phyloP scores from a whole-genome alignment of 2,797 vertebrate species.

The Poliocrania exsul region DNA sequence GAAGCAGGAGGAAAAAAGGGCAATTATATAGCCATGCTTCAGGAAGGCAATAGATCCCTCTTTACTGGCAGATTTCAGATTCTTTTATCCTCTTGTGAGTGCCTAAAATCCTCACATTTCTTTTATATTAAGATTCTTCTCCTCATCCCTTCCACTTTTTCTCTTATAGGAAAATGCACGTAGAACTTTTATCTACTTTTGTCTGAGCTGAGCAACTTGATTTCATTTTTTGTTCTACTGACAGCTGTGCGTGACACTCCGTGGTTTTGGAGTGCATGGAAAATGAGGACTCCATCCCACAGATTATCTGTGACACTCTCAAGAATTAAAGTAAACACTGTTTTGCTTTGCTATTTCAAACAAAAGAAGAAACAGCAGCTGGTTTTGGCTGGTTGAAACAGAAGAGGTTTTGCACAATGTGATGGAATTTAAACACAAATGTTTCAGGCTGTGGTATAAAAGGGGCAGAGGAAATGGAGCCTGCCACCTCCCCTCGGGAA shows the following conservation, averaged over 20 bases:
- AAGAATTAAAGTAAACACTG: slow-evolving; percentile 53
- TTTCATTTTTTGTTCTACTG: slow-evolving; percentile 6
- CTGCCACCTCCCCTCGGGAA: background rate
- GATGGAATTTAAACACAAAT: slow-evolving; percentile 37
- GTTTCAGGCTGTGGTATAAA: background rate
- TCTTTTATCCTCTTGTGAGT: slow-evolving; percentile 62
- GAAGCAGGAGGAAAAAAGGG: background rate
- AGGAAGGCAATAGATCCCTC: slow-evolving; percentile 57
- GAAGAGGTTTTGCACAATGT: background rate
- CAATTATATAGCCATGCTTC: slow-evolving; percentile 50
- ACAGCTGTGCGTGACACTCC: slow-evolving; percentile 24
- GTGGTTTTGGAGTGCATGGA: background rate
- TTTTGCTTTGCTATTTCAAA: slow-evolving; percentile 41
- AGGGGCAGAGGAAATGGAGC: background rate
- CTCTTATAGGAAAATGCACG: background rate
- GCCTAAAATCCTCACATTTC: slow-evolving; percentile 43
- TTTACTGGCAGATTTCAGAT: slow-evolving; percentile 56
- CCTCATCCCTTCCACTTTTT: background rate
- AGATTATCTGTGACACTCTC: slow-evolving; percentile 59
- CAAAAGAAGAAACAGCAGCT: slow-evolving; percentile 55
- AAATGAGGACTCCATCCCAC: slow-evolving; percentile 48
- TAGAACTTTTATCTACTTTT: slow-evolving; percentile 20
- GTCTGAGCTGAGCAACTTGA: background rate
- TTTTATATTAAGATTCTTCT: background rate
- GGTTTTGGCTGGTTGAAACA: slow-evolving; percentile 12